Percentiles rank a stretch among this genome's conserved stretches.
phyloP scores from a whole-genome alignment of 2,113 vertebrate genomes.

The Ranitomeya variabilis region DNA sequence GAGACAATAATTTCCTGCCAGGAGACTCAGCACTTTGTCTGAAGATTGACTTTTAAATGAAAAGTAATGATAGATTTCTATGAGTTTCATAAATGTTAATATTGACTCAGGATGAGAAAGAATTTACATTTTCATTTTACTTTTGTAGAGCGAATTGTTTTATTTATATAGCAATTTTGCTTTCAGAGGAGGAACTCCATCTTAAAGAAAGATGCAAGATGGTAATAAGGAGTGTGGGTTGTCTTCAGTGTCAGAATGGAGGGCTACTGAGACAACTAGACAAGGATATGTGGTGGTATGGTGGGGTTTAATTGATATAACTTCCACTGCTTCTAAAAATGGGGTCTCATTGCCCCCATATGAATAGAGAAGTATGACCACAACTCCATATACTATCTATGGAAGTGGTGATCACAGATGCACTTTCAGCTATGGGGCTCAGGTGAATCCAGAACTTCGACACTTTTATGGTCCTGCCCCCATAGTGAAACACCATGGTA shows the following conservation, averaged over 20 bases:
- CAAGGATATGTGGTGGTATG: neutral
- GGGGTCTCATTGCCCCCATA: too few species aligned
- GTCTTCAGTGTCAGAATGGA: neutral
- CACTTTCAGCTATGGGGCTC: too few species aligned
- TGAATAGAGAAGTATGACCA: too few species aligned
- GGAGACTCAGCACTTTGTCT: neutral
- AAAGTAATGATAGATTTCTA: constrained; percentile 21
- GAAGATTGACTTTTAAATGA: constrained; percentile 3
- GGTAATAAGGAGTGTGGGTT: neutral
- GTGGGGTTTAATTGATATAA: too few species aligned
- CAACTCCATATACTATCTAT: too few species aligned
- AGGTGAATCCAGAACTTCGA: neutral
- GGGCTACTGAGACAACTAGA: neutral
- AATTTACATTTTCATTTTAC: neutral
- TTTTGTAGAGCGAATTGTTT: neutral
- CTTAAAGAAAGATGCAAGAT: neutral
- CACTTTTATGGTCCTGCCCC: neutral
- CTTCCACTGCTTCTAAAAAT: too few species aligned
- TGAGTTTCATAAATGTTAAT: constrained; percentile 27
- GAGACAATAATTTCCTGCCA: constrained; percentile 1
- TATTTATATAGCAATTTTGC: constrained; percentile 6
- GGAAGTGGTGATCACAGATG: too few species aligned
- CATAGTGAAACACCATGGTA: neutral
- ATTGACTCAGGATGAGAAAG: neutral
- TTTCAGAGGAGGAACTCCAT: neutral